These are phyloP conservation scores for Corythornis vintsioides DNA, from an alignment of 2,113 vertebrate species.

Conservation along the genomic window DNA sequence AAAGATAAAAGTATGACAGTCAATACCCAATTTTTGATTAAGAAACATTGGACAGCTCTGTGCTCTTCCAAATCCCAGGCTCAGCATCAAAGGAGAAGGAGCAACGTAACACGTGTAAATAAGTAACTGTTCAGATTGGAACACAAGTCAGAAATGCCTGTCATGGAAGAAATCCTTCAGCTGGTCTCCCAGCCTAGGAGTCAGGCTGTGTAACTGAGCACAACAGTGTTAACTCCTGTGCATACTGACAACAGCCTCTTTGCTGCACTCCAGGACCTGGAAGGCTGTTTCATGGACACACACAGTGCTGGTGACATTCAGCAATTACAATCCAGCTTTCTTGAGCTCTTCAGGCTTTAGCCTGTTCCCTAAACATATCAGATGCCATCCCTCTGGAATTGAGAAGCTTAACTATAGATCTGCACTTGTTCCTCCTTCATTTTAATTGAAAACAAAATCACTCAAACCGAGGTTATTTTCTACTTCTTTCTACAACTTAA, in stretches of 20 bases:
- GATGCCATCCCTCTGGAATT: background rate
- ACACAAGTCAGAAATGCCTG: constrained; percentile 16
- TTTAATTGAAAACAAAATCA: constrained; percentile 32
- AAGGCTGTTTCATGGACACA: background rate
- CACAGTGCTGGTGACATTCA: no score
- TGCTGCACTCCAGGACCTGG: background rate
- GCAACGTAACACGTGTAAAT: background rate
- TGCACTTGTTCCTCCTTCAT: background rate
- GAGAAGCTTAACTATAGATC: background rate
- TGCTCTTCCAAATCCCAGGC: constrained; percentile 30
- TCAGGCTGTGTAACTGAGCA: background rate
- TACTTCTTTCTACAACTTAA: background rate
- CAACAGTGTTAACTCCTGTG: background rate
- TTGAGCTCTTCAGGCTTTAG: background rate
- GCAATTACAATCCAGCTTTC: background rate
- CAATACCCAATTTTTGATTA: constrained; percentile 20
- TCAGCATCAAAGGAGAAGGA: constrained; percentile 18
- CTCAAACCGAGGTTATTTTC: constrained; percentile 3
- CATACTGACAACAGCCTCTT: background rate
- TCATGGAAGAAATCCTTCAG: background rate
- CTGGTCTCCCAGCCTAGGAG: background rate
- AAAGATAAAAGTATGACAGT: background rate
- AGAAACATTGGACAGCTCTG: constrained; percentile 10
- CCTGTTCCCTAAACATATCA: background rate
- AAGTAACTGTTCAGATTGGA: background rate